Base-by-base conservation (phyloP, 2,797 vertebrate genomes). In the Lagorchestes hirsutus region DNA sequence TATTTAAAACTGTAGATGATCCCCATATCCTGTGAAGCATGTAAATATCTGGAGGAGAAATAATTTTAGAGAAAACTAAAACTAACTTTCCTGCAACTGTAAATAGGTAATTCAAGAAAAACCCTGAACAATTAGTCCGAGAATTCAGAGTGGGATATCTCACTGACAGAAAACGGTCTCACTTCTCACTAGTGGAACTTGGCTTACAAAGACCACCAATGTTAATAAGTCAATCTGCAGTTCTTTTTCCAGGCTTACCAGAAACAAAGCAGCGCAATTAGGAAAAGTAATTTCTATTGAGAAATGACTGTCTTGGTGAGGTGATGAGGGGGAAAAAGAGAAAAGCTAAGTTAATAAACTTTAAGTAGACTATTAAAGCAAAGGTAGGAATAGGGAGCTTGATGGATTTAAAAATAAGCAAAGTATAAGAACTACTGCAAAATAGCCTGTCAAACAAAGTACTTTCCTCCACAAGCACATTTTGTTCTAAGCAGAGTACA, bases 401-500 rank as follows among this genome's bases (percentile, higher is more conserved):
- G 57, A 3, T 90, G 62, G 91, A 40, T 97, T 50, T 40, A 55
- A 34, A 92, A 93, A 93, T 82, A 95, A 40, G 5, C 1, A 90
- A 82, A 87, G 18, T 50, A 24, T 54, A 92, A 16, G 29, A 91
- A 93, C 90, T 62, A 93, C 52, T 90, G 29, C 56, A 92, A 58
- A 46, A 91, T 34, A 93, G 55, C 54, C 74, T 95, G 46, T 46
- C 92, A 87, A 87, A 40, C 40, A 40, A 40, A 96, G 91, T 58
- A 94, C 62, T 93, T 95, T 95, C n/a, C 91, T 97, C 40, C 93
- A 46, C 92, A 97, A 11, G 40, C 1, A 0, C 34, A 74, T 74
- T 59, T 92, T 97, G 59, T 92, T 97, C 55, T 54, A 54, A 95
- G 94, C 87, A 94, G 50, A 92, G 57, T 34, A 90, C 14, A 31